Base-by-base conservation (phyloP, 2,888 invertebrate species). In the Eudemis profundana region DNA sequence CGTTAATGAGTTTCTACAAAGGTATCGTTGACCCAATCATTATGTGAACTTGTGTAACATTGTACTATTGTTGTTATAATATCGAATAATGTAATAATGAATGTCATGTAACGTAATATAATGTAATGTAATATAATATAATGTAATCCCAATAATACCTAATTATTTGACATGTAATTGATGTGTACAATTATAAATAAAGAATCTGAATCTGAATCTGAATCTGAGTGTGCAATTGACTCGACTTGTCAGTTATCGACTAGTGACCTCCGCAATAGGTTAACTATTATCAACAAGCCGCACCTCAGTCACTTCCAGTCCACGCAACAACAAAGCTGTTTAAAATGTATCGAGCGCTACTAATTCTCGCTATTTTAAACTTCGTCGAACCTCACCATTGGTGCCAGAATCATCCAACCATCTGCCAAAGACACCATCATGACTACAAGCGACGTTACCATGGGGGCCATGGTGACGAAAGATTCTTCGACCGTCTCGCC, bases 401-500 rank as follows among this genome's bases (percentile, higher is more conserved):
- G 64, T 64, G 64, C 19, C 21, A 27, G 1, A 50, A 33, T n/a
- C 56, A 63, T n/a, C 4, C 56, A 2, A 29, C 5, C 29, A n/a
- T 44, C 56, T 56, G 56, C 19, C 33, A 59, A 0, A 29, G 57
- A 33, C 36, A 46, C 5, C 57, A 38, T 8, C 23, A 27, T 0
- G 50, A 51, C 4, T 64, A 64, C 19, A 19, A 17, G 1, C 21
- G 14, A 1, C 27, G 27, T n/a, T n/a, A n/a, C n/a, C n/a, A n/a
- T n/a, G n/a, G n/a, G n/a, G 15, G 17, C 2, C 29, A 12, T 21
- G 19, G 14, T 4, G 40, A 59, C 0, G 51, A 64, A 8, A 59
- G 51, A 44, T 23, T 44, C 51, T 64, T 64, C 36, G 57, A 64
- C 8, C 44, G 21, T 4, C 57, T 64, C 17, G 49, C 64, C n/a